phyloP scores from a whole-genome alignment of 2,113 vertebrate genomes.

The Montifringilla adamsi region DNA sequence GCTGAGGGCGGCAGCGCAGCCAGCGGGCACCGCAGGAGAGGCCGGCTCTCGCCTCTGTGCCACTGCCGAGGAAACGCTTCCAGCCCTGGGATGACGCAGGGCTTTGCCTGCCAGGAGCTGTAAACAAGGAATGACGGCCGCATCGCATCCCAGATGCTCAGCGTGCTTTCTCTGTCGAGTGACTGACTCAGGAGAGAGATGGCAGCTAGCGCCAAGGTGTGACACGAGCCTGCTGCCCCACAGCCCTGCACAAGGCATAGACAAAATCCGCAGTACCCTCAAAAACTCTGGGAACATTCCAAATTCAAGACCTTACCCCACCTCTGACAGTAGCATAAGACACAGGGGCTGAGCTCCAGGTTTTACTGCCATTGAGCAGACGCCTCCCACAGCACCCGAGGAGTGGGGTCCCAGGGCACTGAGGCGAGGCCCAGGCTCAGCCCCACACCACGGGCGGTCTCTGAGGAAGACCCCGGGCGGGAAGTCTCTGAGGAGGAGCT shows the following conservation, averaged over 20 bases:
- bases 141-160: slow-evolving; percentile 38
- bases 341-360: not conserved
- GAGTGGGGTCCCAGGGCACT: accelerated
- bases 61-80: not conserved
- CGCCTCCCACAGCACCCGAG: no score
- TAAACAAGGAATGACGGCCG: slow-evolving; percentile 43
- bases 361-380: not conserved
- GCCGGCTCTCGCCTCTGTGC: not conserved
- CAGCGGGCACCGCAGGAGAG: not conserved
- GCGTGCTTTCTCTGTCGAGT: not conserved
- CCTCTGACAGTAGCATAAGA: not conserved
- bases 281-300: not conserved
- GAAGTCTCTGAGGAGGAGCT: not conserved
- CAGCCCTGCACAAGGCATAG: not conserved
- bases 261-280: not conserved
- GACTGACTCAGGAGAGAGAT: not conserved
- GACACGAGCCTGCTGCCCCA: not conserved
- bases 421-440: not conserved
- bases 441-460: not conserved
- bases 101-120: slow-evolving; percentile 48
- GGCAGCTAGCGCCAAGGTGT: not conserved
- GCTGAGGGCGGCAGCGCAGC: not conserved
- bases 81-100: not conserved
- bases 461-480: not conserved
- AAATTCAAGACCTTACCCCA: not conserved